A percentile compares a stretch with the other conserved stretches of the same genome.
Conservation (phyloP, 2,113 vertebrate genomes). For the Vulpes lagopus region DNA sequence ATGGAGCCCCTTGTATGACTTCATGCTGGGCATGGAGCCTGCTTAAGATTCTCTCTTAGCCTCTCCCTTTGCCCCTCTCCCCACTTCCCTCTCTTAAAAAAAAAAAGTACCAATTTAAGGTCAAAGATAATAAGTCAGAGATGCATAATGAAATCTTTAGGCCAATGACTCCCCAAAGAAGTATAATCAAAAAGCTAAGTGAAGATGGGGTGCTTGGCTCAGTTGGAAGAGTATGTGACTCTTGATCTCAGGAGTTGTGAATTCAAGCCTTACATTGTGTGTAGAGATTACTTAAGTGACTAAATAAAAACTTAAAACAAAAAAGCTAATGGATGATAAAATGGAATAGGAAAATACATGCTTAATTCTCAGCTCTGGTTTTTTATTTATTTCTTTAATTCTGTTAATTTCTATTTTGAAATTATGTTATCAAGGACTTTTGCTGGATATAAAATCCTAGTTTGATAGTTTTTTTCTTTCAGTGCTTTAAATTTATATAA, state of each 20-base stretch:
- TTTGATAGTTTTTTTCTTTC: no score
- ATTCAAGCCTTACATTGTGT: neutral
- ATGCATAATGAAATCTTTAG: neutral
- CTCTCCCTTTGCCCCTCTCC: neutral
- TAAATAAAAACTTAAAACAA: neutral
- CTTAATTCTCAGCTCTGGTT: neutral
- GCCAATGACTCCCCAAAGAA: neutral
- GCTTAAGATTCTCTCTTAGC: neutral
- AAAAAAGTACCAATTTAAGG: neutral
- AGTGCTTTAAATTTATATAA: neutral
- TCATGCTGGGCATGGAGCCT: neutral
- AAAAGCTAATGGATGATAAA: neutral
- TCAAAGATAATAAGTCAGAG: neutral
- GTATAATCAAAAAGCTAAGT: neutral
- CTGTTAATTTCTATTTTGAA: slow-evolving; percentile 17
- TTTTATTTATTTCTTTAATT: neutral
- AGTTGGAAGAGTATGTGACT: neutral
- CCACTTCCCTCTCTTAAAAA: neutral
- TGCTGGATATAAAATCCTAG: no score
- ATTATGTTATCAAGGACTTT: neutral
- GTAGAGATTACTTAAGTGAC: neutral
- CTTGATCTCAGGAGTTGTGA: neutral
- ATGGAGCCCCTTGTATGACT: neutral
- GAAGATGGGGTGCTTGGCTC: neutral
- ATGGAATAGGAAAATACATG: neutral